Base-by-base conservation (phyloP, 2,113 vertebrate genomes). In the Glaucomys volans region DNA sequence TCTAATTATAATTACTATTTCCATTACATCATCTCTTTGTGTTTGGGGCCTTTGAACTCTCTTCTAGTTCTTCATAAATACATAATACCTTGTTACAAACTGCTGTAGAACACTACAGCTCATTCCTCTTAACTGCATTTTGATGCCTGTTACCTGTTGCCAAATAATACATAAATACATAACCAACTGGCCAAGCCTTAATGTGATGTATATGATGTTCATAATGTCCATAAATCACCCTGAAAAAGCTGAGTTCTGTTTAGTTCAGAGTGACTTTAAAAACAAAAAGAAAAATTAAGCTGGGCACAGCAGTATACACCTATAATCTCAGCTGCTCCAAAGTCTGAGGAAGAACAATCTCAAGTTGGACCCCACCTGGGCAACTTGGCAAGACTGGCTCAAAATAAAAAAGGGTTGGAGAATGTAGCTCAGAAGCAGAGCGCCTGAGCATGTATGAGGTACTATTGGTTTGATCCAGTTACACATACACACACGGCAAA, bases 201-300 rank as follows among this genome's bases (percentile, higher is more conserved):
- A 54, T 83, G 50, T 72, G 69, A 79, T 75, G 24, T 87, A 80
- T 35, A 91, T 47, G 44, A 93, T 30, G 8, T 50, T 89, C 35
- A 76, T 8, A 57, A 75, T 3, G 40, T 32, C 47, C 10, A 52
- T 54, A 71, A 96, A 74, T 64, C 30, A 72, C 8, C 62, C 28
- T 59, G 30, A 69, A 85, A 84, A 94, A 69, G 57, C 87, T 97
- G 80, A 87, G 47, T 24, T 76, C n/a, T 84, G 4, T 50, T 94
- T 50, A 94, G 40, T 22, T 12, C 14, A 42, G 54, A 71, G 9
- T 47, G 37, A 13, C 24, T 32, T n/a, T 28, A 54, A 28, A 77
- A 69, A 47, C 54, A 62, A 59, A 64, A 74, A 75, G 22, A 64
- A 79, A 81, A 50, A 62, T 11, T 35, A 18, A n/a, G 66, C 66